Percentiles rank a stretch among this genome's conserved stretches.
Conservation (phyloP, 2,888 invertebrate genomes). For the Belgica antarctica region DNA sequence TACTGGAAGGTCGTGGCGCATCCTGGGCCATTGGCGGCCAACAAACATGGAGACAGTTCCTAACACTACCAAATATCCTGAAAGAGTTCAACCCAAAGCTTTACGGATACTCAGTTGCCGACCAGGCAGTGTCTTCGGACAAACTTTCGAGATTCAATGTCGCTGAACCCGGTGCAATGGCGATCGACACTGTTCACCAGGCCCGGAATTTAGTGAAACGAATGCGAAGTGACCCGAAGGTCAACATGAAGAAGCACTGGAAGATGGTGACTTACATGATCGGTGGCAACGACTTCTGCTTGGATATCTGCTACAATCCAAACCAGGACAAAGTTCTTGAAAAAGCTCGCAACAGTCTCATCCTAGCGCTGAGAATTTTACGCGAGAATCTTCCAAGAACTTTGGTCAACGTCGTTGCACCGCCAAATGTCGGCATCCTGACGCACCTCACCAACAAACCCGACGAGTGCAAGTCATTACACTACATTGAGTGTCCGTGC, state of each 20-base stretch:
- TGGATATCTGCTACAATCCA: conserved; percentile 57
- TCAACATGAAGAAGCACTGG: conserved; percentile 62
- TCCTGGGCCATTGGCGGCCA: conserved; percentile 59
- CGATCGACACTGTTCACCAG: conserved; percentile 60
- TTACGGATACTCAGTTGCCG: conserved; percentile 60
- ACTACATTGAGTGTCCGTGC: conserved; percentile 60
- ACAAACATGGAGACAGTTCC: conserved; percentile 57
- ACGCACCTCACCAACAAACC: conserved; percentile 53
- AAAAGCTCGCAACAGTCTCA: conserved; percentile 57
- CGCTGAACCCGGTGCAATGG: conserved; percentile 61
- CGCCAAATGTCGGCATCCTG: conserved; percentile 57
- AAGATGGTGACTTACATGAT: conserved; percentile 61
- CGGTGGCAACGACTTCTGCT: conserved; percentile 64
- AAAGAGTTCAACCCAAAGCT: conserved; percentile 65
- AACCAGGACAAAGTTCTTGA: conserved; percentile 54
- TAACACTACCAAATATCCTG: conserved; percentile 62
- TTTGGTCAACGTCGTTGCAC: conserved; percentile 59
- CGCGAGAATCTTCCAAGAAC: conserved; percentile 62
- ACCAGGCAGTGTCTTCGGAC: conserved; percentile 56
- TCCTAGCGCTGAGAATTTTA: conserved; percentile 53
- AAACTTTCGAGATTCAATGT: conserved; percentile 58
- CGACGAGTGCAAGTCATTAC: conserved; percentile 53
- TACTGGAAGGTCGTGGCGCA: conserved; percentile 57
- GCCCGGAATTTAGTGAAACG: conserved; percentile 58
- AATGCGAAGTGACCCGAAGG: conserved; percentile 57